Percentiles rank a stretch among this genome's conserved stretches.
Conservation (phyloP, 2,797 vertebrate genomes). For the Aulostomus chinensis region DNA sequence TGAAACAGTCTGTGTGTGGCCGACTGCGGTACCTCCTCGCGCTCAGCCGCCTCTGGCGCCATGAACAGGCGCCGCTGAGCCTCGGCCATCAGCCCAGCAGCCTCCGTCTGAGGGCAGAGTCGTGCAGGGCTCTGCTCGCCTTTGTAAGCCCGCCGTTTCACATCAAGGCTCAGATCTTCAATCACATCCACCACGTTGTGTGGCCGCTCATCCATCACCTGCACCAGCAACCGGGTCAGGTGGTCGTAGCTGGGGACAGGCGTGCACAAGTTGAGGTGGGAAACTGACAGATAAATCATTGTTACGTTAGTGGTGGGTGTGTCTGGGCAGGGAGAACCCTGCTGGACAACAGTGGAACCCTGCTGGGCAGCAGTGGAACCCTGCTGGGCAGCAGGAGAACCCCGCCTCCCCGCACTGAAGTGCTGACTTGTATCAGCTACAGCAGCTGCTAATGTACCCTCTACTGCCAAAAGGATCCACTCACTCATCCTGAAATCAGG, state of each 20-base stretch:
- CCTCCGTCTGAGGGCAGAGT: conserved; percentile 62
- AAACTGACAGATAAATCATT: too few relatives aligned
- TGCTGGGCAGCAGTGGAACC: too few relatives aligned
- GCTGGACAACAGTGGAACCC: too few relatives aligned
- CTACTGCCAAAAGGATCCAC: too few relatives aligned
- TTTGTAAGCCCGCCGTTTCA: conserved; percentile 82
- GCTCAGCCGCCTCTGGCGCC: conserved; percentile 57
- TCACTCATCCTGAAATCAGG: too few relatives aligned
- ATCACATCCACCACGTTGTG: conserved; percentile 86
- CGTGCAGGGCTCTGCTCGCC: conserved; percentile 80
- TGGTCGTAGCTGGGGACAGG: conserved; percentile 89
- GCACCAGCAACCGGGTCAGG: conserved; percentile 83
- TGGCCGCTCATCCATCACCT: conserved; percentile 89
- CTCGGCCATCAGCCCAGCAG: conserved; percentile 80
- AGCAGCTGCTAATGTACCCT: too few relatives aligned
- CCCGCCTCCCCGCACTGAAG: too few relatives aligned
- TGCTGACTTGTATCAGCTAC: too few relatives aligned
- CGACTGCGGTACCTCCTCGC: conserved; percentile 64
- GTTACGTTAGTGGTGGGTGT: too few relatives aligned
- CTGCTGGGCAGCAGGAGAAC: too few relatives aligned
- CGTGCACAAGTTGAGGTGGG: neutral
- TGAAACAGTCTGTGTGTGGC: neutral
- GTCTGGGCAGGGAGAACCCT: too few relatives aligned
- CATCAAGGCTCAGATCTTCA: conserved; percentile 87
- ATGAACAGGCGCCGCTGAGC: conserved; percentile 84